phyloP scores from a whole-genome alignment of 2,113 vertebrate species.

The Orthonyx spaldingii region DNA sequence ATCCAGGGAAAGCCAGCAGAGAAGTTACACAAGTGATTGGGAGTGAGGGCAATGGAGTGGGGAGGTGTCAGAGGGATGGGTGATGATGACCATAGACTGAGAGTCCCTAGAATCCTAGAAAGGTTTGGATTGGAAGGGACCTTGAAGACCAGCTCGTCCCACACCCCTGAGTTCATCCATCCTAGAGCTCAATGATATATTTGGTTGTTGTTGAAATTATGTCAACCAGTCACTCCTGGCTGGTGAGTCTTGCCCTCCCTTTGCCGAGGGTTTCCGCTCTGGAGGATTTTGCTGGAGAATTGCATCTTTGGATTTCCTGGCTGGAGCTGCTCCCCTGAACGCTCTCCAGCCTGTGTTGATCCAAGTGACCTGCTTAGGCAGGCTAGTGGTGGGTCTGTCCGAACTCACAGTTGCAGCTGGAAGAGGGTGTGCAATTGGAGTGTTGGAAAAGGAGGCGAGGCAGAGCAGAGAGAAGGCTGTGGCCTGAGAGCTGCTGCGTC shows the following conservation, averaged over 20 bases:
- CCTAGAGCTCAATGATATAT: not conserved
- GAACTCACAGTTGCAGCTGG: constrained; percentile 7
- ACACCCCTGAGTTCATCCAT: not conserved
- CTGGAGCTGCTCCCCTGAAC: not conserved
- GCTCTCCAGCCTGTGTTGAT: not conserved
- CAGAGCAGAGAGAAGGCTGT: not conserved
- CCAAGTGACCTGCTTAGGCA: constrained; percentile 16
- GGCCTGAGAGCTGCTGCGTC: not conserved
- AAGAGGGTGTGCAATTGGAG: not conserved
- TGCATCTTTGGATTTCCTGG: constrained; percentile 2
- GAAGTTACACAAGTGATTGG: not conserved
- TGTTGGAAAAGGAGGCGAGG: not conserved
- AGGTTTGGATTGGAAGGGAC: not conserved
- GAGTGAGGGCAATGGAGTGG: not conserved
- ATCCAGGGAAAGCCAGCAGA: not conserved
- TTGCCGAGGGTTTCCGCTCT: not conserved
- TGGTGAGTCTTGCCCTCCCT: not conserved
- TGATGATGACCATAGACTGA: not conserved
- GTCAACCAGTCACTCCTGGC: not conserved
- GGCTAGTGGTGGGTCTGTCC: not conserved
- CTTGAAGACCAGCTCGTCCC: not conserved
- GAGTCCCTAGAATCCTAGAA: not conserved
- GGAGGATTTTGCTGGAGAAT: not conserved
- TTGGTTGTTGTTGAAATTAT: not conserved
- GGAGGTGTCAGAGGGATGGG: not conserved